A percentile compares a stretch with the other conserved stretches of the same genome.
These are phyloP conservation scores for Nibea albiflora DNA, from an alignment of 2,113 vertebrate species.

Conservation along the genomic window DNA sequence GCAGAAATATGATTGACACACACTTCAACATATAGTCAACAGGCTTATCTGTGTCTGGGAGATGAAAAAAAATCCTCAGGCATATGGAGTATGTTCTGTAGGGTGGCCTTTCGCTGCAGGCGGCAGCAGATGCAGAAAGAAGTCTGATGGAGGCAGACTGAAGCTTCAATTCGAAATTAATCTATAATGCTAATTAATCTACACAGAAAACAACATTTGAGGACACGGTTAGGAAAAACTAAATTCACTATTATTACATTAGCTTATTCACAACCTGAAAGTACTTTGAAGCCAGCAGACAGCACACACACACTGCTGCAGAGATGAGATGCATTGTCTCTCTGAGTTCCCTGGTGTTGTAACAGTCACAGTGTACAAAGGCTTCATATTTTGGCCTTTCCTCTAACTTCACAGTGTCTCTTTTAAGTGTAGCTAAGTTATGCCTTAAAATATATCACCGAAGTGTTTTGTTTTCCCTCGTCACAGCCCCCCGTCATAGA, in stretches of 20 bases:
- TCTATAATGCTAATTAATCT: neutral
- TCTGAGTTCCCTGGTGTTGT: neutral
- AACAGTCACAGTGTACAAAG: neutral
- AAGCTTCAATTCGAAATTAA: neutral
- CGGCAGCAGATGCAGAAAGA: neutral
- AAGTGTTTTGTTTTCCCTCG: neutral
- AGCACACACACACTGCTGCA: neutral
- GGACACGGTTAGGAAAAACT: neutral
- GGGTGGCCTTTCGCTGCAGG: neutral
- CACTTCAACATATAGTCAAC: neutral
- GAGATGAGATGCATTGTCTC: constrained; percentile 10
- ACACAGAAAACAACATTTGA: neutral
- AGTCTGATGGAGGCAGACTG: neutral
- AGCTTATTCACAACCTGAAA: neutral
- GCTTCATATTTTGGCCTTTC: neutral
- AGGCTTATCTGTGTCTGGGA: neutral
- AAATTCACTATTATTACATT: neutral
- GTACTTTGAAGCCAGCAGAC: neutral
- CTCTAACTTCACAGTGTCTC: neutral
- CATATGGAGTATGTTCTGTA: neutral
- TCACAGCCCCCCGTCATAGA: neutral
- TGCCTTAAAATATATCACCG: neutral
- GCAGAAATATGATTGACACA: constrained; percentile 7
- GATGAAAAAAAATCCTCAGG: constrained; percentile 1
- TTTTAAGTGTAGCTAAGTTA: neutral